These are phyloP conservation scores for Drosophila orosa DNA, from an alignment of 1,140 invertebrate genomes.

Conservation along the genomic window DNA sequence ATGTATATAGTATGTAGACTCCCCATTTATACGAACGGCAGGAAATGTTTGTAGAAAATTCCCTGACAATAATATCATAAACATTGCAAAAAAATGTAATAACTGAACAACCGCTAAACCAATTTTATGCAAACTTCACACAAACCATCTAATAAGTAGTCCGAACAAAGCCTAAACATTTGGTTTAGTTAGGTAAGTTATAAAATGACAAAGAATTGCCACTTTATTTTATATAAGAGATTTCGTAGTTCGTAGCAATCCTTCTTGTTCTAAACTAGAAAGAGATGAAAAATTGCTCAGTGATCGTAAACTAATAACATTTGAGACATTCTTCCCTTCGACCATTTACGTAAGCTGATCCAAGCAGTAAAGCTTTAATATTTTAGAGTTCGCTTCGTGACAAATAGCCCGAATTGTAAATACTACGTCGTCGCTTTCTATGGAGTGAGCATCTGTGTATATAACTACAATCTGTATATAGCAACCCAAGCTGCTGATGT, in stretches of 20 bases:
- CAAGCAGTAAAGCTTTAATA: neutral
- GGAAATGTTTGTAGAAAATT: too few species aligned
- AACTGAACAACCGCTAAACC: too few species aligned
- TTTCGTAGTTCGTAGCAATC: neutral
- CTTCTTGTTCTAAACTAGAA: neutral
- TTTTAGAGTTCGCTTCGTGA: neutral
- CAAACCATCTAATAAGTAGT: too few species aligned
- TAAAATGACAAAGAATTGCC: too few species aligned
- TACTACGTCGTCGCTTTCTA: neutral
- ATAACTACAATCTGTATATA: constrained; percentile 5
- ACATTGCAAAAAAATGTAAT: too few species aligned
- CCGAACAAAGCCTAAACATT: too few species aligned
- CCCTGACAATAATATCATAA: too few species aligned
- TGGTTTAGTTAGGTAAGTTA: too few species aligned
- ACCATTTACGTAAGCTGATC: constrained; percentile 2
- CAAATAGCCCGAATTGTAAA: neutral
- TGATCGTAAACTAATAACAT: neutral
- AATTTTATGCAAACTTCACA: too few species aligned
- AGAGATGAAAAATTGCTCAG: neutral
- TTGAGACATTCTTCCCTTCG: neutral
- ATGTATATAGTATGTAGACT: too few species aligned
- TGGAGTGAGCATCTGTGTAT: neutral
- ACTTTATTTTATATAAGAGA: neutral
- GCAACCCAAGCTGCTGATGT: neutral
- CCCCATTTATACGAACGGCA: too few species aligned